Conservation (phyloP, 2,888 invertebrate species). For the Drosophila cyrtoloma region DNA sequence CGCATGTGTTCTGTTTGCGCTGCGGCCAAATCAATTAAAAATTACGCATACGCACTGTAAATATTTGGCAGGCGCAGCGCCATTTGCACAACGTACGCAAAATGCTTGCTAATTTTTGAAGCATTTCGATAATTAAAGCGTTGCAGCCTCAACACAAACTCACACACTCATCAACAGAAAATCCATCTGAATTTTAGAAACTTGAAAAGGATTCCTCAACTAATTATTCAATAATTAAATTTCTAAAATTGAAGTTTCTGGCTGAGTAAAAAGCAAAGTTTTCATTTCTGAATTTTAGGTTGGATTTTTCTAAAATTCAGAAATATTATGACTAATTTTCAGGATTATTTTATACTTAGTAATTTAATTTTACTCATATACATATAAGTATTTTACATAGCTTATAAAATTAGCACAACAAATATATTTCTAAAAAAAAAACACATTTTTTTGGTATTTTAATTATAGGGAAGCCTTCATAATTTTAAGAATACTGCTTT, state of each 20-base stretch:
- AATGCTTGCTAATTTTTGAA: slow-evolving; percentile 67
- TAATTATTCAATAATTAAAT: too few species aligned
- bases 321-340: not conserved
- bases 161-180: not conserved
- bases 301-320: not conserved
- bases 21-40: slow-evolving; percentile 79
- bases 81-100: slow-evolving; percentile 60
- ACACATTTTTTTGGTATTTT: not conserved
- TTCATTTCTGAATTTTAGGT: not conserved
- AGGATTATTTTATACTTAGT: not conserved
- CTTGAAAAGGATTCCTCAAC: too few species aligned
- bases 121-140: slow-evolving; percentile 53
- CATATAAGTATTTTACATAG: not conserved
- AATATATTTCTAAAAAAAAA: too few species aligned
- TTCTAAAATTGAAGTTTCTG: too few species aligned
- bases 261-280: too few species aligned
- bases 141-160: not conserved
- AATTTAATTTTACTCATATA: not conserved
- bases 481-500: not conserved
- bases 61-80: slow-evolving; percentile 62
- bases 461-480: not conserved
- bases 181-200: not conserved
- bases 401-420: not conserved
- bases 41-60: slow-evolving; percentile 80
- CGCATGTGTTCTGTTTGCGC: slow-evolving; percentile 55